Evolutionary conservation across 92 coral and sea anemone genomes (phyloP).

Genomic region (Nematostella vectensis): DNA sequence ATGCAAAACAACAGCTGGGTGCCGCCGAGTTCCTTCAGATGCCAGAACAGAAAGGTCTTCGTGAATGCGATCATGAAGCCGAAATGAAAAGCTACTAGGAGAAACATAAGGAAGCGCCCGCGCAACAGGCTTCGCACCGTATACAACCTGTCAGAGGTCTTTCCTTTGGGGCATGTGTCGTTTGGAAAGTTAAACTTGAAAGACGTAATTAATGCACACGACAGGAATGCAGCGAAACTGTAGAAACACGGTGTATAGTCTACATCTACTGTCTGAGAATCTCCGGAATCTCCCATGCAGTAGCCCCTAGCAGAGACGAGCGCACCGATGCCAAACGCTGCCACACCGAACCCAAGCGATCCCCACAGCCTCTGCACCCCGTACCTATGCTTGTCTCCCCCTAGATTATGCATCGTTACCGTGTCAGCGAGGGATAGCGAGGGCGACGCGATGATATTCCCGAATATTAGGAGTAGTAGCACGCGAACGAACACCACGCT

Average conservation of each 20-base stretch:
- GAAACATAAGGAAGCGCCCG: slow-evolving; percentile 17
- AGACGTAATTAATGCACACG: slow-evolving; percentile 31
- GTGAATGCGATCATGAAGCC: slow-evolving; percentile 58
- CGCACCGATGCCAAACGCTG: slow-evolving; percentile 66
- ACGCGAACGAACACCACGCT: slow-evolving; percentile 34
- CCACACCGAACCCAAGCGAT: slow-evolving; percentile 72
- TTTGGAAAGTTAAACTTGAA: slow-evolving; percentile 14
- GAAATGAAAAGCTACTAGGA: slow-evolving; percentile 47
- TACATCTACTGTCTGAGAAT: slow-evolving; percentile 13
- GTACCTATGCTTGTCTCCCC: slow-evolving; percentile 47
- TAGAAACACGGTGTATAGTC: slow-evolving; percentile 40
- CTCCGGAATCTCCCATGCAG: slow-evolving; percentile 27
- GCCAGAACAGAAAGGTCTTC: slow-evolving; percentile 69
- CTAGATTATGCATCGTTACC: slow-evolving; percentile 51
- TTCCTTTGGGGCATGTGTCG: not conserved
- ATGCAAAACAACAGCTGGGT: slow-evolving; percentile 55
- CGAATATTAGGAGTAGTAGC: slow-evolving; percentile 41
- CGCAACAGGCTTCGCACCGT: not conserved
- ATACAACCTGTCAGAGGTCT: not conserved
- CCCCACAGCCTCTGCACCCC: slow-evolving; percentile 83
- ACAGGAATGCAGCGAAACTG: slow-evolving; percentile 31
- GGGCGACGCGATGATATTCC: slow-evolving; percentile 66
- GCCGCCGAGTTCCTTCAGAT: slow-evolving; percentile 66
- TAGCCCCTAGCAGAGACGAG: slow-evolving; percentile 39
- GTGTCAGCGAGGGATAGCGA: slow-evolving; percentile 64